A percentile compares a stretch with the other conserved stretches of the same genome.
Evolutionary conservation across 2,888 invertebrate species (phyloP).

Genomic region (Criorhina ranunculi): DNA sequence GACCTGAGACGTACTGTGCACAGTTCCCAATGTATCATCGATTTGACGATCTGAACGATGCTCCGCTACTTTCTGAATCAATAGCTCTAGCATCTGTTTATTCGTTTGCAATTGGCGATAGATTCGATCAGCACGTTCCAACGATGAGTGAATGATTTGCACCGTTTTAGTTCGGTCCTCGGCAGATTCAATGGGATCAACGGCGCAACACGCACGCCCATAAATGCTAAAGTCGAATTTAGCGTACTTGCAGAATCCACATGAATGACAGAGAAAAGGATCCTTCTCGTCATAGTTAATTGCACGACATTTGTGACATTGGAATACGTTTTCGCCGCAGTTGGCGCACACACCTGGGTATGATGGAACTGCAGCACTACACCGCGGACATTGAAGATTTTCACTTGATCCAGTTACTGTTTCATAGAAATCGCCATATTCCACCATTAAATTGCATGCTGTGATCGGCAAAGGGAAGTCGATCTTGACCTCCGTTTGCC

Average conservation of each 20-base stretch:
- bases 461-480: constrained; percentile 98
- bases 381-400: constrained; percentile 97
- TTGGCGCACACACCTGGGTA: constrained; percentile 97
- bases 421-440: constrained; percentile 99
- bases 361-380: constrained; percentile 98
- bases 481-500: constrained; percentile 97
- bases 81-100: constrained; percentile 94
- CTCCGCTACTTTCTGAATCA: constrained; percentile 94
- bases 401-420: constrained; percentile 95
- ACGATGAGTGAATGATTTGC: constrained; percentile 93
- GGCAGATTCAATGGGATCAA: constrained; percentile 98
- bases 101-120: constrained; percentile 96
- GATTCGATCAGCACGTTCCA: constrained; percentile 97
- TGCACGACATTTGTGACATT: constrained; percentile 99
- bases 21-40: constrained; percentile 86
- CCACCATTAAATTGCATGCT: constrained; percentile 99
- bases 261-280: constrained; percentile 99
- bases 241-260: constrained; percentile 99
- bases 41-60: constrained; percentile 89
- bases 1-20: constrained; percentile 87
- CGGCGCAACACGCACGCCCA: constrained; percentile 96
- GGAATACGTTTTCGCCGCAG: constrained; percentile 98
- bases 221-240: constrained; percentile 98
- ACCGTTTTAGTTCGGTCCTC: constrained; percentile 98
- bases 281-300: constrained; percentile 99